Conservation (phyloP, 2,888 invertebrate genomes). For the Plebejus melissa region DNA sequence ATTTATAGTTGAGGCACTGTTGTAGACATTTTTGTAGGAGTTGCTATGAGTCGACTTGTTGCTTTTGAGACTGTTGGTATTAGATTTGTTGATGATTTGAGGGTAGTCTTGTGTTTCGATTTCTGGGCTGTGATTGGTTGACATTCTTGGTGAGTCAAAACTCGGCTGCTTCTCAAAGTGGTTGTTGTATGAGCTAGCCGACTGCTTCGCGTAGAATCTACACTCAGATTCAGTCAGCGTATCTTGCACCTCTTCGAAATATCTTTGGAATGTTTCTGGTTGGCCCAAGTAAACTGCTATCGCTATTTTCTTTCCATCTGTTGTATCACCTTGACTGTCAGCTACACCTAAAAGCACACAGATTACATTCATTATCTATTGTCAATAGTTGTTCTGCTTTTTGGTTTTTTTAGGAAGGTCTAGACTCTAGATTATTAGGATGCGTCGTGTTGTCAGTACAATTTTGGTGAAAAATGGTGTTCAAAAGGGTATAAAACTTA, state of each 20-base stretch:
- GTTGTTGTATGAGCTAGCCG: slow-evolving; percentile 62
- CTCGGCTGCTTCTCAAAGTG: slow-evolving; percentile 72
- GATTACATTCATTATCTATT: slow-evolving; percentile 4
- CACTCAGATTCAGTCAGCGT: slow-evolving; percentile 82
- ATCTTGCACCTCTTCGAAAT: slow-evolving; percentile 82
- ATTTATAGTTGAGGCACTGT: slow-evolving; percentile 75
- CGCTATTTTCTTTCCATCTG: slow-evolving; percentile 91
- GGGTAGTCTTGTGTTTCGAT: slow-evolving; percentile 67
- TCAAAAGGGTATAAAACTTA: slow-evolving; percentile 42
- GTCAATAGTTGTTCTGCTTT: not conserved
- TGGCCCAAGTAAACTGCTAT: slow-evolving; percentile 93
- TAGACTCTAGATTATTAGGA: too few species aligned
- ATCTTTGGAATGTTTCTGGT: slow-evolving; percentile 86
- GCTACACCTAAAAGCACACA: slow-evolving; percentile 57
- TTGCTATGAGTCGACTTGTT: slow-evolving; percentile 77
- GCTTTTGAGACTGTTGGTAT: slow-evolving; percentile 76
- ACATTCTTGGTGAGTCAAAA: slow-evolving; percentile 69
- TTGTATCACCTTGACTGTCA: slow-evolving; percentile 82
- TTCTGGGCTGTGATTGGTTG: slow-evolving; percentile 70
- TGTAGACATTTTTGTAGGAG: slow-evolving; percentile 73
- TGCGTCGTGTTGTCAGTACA: not conserved
- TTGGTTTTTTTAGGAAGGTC: too few species aligned
- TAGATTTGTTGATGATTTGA: slow-evolving; percentile 69
- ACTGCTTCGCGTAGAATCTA: slow-evolving; percentile 78
- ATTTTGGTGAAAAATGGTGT: not conserved